phyloP scores from a whole-genome alignment of 2,888 invertebrate species.

The Drosophila neonasuta region DNA sequence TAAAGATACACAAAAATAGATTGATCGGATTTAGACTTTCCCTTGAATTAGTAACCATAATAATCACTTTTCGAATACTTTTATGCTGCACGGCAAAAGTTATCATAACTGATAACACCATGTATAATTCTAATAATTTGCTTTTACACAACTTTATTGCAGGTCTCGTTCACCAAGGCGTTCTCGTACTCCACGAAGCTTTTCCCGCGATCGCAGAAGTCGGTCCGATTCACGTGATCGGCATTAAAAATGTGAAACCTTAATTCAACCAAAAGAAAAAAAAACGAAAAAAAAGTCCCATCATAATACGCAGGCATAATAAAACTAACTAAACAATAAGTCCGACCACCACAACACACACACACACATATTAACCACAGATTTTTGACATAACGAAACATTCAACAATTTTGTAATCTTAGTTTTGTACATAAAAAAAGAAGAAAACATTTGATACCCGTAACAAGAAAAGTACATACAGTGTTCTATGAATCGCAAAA shows the following conservation, averaged over 20 bases:
- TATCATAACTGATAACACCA: neutral
- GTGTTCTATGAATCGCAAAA: conserved; percentile 9
- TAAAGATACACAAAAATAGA: conserved; percentile 1
- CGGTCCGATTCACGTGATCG: conserved; percentile 84
- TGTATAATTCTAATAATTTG: conserved; percentile 25
- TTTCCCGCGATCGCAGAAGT: conserved; percentile 84
- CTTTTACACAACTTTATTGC: conserved; percentile 54
- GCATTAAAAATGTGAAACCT: conserved; percentile 80
- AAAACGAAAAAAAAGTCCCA: neutral
- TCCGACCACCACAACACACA: conserved; percentile 4
- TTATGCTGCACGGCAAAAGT: neutral
- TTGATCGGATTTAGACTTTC: neutral
- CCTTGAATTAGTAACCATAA: neutral
- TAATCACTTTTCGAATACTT: neutral
- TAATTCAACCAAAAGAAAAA: conserved; percentile 15
- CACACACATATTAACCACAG: conserved; percentile 3
- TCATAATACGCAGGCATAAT: conserved; percentile 22
- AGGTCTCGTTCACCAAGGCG: conserved; percentile 81
- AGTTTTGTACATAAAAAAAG: conserved; percentile 26
- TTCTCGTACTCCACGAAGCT: conserved; percentile 80
- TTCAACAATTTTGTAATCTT: conserved; percentile 11
- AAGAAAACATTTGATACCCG: conserved; percentile 8
- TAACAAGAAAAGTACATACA: conserved; percentile 11
- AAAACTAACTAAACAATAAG: conserved; percentile 14
- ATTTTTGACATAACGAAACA: conserved; percentile 20